Base-by-base conservation (phyloP, 2,888 invertebrate genomes). In the Drosophila putrida region DNA sequence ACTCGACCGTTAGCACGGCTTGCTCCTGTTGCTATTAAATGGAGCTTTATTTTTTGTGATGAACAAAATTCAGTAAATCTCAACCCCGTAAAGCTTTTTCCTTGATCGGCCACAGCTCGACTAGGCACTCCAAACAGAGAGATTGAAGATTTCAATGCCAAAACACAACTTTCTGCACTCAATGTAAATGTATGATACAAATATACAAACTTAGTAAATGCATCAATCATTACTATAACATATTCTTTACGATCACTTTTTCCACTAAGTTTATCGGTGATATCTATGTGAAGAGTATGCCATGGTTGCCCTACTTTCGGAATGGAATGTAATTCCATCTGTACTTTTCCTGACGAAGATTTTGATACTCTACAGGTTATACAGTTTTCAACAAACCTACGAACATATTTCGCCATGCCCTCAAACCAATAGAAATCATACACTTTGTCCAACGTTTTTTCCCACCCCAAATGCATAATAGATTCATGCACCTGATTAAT, bases 11-110 rank as follows among this genome's bases (percentile, higher is more conserved):
- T 53, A 2, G 60, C 46, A 9, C 53, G 31, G 13, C 38, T 61
- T 9, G 38, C 39, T 15, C 43, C 60, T 4, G 60, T 65, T 5
- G 54, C 53, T 27, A 59, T 47, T 4, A 49, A 41, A 6, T 60
- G 43, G 3, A 44, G 27, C 11, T 44, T 11, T n/a, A 44, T 44
- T 11, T 44, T 44, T 11, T 44, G 44, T 20, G n/a, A n/a, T n/a
- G n/a, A n/a, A n/a, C n/a, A n/a, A n/a, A n/a, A n/a, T n/a, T n/a
- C n/a, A n/a, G n/a, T n/a, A n/a, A n/a, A n/a, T n/a, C n/a, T n/a
- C n/a, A n/a, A n/a, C n/a, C n/a, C n/a, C n/a, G n/a, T n/a, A n/a
- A 20, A 20, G 20, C 20, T 20, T 20, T 3, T 20, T 20, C 20
- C 20, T 3, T 20, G 20, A 20, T 20, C 20, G 2, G 20, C 20